Percentiles rank a stretch among this genome's conserved stretches.
Evolutionary conservation across 1,140 invertebrate genomes (phyloP).

Genomic region (Ephestia elutella): DNA sequence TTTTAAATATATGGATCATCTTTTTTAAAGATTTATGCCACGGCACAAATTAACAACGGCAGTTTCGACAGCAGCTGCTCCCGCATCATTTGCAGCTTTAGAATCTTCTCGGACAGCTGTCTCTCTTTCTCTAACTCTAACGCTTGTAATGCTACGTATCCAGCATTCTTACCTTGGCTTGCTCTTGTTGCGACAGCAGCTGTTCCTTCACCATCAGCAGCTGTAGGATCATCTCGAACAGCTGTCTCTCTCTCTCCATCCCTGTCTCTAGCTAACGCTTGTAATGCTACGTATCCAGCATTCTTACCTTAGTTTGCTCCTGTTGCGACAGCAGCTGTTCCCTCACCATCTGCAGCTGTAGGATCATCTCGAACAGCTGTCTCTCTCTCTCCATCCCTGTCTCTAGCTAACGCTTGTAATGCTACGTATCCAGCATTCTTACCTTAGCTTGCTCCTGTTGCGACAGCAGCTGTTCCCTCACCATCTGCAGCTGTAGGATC

Average conservation of each 20-base stretch:
- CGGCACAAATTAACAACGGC: too few species aligned
- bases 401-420: conserved; percentile 78
- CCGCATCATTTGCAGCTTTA: too few species aligned
- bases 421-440: conserved; percentile 76
- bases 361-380: conserved; percentile 86
- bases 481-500: conserved; percentile 87
- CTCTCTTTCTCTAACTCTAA: too few species aligned
- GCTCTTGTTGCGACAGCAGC: conserved; percentile 78
- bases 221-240: conserved; percentile 89
- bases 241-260: too few species aligned
- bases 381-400: conserved; percentile 86
- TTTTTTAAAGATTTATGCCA: too few species aligned
- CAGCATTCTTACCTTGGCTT: conserved; percentile 57
- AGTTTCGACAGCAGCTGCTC: too few species aligned
- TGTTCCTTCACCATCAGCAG: conserved; percentile 87
- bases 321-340: conserved; percentile 83
- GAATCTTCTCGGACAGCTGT: too few species aligned
- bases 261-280: too few species aligned
- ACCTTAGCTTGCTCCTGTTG: conserved; percentile 75
- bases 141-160: too few species aligned
- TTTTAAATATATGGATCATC: too few species aligned
- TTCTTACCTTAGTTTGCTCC: conserved; percentile 66
- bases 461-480: conserved; percentile 83
- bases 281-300: background rate
- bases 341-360: conserved; percentile 85